Evolutionary conservation across 2,888 invertebrate species (phyloP).

Genomic region (Macrosiphum euphorbiae): DNA sequence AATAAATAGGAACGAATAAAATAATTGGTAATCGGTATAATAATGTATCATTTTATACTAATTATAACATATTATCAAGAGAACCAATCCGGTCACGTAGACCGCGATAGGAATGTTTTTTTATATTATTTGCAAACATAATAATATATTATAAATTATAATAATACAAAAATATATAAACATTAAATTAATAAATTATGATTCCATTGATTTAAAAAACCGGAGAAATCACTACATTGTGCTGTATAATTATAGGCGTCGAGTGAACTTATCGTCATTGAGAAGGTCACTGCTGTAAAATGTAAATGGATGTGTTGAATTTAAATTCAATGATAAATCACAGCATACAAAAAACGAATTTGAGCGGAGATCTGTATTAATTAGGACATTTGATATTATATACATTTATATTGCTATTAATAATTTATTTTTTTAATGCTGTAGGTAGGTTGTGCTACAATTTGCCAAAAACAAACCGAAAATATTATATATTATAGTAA

Average conservation of each 20-base stretch:
- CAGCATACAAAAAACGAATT: background rate
- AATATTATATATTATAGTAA: background rate
- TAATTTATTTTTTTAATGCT: background rate
- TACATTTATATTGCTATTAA: background rate
- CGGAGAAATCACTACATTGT: background rate
- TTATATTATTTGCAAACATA: background rate
- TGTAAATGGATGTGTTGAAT: too few species aligned
- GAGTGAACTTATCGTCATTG: background rate
- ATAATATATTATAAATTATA: too few species aligned
- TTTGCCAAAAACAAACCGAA: background rate
- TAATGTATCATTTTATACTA: background rate
- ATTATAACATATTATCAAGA: background rate
- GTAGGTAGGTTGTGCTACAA: background rate
- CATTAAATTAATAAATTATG: background rate
- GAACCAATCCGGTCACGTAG: background rate
- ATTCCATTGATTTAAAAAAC: background rate
- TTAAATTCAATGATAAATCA: too few species aligned
- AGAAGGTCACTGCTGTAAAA: too few species aligned
- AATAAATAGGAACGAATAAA: background rate
- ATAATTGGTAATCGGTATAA: background rate
- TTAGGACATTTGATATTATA: background rate
- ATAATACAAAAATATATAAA: background rate
- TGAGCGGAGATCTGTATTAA: background rate
- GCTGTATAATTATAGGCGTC: background rate
- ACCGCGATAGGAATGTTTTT: conserved; percentile 17